Conservation (phyloP, 2,888 invertebrate genomes). For the Asteroscopus sphinx region DNA sequence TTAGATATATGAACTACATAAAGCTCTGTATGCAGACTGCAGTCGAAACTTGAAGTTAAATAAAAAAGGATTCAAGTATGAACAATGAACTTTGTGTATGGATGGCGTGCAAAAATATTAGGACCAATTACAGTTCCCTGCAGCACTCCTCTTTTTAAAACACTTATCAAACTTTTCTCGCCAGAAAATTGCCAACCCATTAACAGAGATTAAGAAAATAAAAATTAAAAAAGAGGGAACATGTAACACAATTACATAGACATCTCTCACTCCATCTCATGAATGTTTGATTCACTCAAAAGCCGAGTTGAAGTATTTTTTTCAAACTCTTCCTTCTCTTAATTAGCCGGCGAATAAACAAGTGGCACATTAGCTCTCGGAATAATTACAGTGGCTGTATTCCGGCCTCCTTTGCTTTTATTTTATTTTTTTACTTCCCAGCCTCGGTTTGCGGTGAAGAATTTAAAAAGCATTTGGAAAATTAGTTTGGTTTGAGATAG, state of each 20-base stretch:
- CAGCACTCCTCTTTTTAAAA: slow-evolving; percentile 36
- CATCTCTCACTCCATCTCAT: slow-evolving; percentile 75
- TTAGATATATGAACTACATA: neutral
- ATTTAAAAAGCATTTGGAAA: slow-evolving; percentile 86
- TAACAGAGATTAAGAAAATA: slow-evolving; percentile 63
- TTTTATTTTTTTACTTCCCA: slow-evolving; percentile 64
- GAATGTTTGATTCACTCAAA: slow-evolving; percentile 85
- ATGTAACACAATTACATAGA: slow-evolving; percentile 67
- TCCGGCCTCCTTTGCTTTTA: slow-evolving; percentile 70
- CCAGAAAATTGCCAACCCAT: slow-evolving; percentile 48
- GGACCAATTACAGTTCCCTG: slow-evolving; percentile 54
- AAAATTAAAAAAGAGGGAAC: slow-evolving; percentile 65
- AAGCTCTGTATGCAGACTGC: neutral
- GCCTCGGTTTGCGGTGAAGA: slow-evolving; percentile 80
- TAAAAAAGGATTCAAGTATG: neutral
- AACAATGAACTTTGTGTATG: neutral
- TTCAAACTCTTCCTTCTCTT: slow-evolving; percentile 84
- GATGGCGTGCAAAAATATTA: slow-evolving; percentile 1
- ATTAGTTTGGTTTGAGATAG: slow-evolving; percentile 78
- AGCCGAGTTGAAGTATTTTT: slow-evolving; percentile 77
- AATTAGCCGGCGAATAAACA: slow-evolving; percentile 89
- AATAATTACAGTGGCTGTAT: slow-evolving; percentile 84
- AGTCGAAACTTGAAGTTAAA: neutral
- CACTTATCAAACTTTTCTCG: slow-evolving; percentile 37
- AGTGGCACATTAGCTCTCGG: slow-evolving; percentile 87